phyloP scores from a whole-genome alignment of 2,113 vertebrate species.

The Plestiodon gilberti region DNA sequence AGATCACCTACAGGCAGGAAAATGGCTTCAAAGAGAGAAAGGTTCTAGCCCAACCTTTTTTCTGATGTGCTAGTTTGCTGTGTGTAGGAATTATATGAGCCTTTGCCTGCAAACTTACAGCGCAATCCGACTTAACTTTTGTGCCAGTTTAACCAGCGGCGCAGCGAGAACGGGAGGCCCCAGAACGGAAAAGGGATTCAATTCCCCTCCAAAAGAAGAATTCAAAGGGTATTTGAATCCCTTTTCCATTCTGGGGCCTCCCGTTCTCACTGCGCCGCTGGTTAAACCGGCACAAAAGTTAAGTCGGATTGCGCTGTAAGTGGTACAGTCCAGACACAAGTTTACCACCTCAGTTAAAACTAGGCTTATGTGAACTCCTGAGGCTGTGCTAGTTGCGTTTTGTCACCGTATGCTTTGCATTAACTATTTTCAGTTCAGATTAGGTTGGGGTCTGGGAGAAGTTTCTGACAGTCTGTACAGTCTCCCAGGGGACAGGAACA shows the following conservation, averaged over 20 bases:
- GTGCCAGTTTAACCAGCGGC: too few relatives aligned
- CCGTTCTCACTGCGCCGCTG: too few relatives aligned
- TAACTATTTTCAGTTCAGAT: neutral
- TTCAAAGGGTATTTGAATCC: too few relatives aligned
- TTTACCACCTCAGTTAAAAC: too few relatives aligned
- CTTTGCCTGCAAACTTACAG: neutral
- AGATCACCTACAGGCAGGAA: neutral
- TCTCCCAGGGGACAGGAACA: neutral
- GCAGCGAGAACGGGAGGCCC: too few relatives aligned
- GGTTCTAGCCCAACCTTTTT: neutral
- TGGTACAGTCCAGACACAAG: too few relatives aligned
- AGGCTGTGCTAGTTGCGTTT: neutral
- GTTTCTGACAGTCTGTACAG: neutral
- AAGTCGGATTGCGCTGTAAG: too few relatives aligned
- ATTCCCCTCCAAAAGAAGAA: too few relatives aligned
- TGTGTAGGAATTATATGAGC: neutral
- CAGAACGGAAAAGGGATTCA: too few relatives aligned
- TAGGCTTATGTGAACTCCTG: rapidly evolving
- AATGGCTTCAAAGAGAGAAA: neutral
- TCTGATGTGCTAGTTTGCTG: neutral
- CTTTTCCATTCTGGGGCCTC: too few relatives aligned
- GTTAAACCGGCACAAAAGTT: too few relatives aligned
- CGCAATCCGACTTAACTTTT: neutral
- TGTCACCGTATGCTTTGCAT: neutral
- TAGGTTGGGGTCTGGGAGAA: neutral